Evolutionary conservation across 2,113 vertebrate species (phyloP).

Genomic region (Periophthalmus modestus): DNA sequence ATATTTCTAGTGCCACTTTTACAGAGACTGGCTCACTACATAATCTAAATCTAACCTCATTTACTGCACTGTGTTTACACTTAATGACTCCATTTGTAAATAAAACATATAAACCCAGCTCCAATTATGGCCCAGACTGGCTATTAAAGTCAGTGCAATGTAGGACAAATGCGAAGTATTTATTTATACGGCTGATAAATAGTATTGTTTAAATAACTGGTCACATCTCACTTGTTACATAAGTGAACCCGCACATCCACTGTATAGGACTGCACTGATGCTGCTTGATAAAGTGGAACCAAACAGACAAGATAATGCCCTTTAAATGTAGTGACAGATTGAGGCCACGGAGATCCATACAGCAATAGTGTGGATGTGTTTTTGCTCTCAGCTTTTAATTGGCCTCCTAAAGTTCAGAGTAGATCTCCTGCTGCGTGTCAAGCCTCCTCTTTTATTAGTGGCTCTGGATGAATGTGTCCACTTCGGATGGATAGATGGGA

Average conservation of each 20-base stretch:
- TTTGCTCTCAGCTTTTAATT: constrained; percentile 30
- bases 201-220: constrained; percentile 18
- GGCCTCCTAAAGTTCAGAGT: constrained; percentile 27
- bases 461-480: constrained; percentile 1
- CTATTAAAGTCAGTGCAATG: background rate
- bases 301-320: background rate
- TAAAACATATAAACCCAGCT: background rate
- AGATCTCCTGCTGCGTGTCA: constrained; percentile 14
- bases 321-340: constrained; percentile 15
- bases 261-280: background rate
- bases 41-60: background rate
- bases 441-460: constrained; percentile 17
- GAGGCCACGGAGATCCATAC: constrained; percentile 6
- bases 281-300: background rate
- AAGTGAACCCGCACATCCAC: constrained; percentile 31
- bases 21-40: background rate
- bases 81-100: background rate
- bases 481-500: background rate
- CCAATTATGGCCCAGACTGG: background rate
- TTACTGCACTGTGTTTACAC: background rate
- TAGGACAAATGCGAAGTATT: background rate
- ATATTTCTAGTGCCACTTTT: background rate
- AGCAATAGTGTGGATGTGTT: constrained; percentile 6
- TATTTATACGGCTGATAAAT: constrained; percentile 28
- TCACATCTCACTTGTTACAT: constrained; percentile 31